phyloP scores from a whole-genome alignment of 2,797 vertebrate species.

The Brachyalestes nurse region DNA sequence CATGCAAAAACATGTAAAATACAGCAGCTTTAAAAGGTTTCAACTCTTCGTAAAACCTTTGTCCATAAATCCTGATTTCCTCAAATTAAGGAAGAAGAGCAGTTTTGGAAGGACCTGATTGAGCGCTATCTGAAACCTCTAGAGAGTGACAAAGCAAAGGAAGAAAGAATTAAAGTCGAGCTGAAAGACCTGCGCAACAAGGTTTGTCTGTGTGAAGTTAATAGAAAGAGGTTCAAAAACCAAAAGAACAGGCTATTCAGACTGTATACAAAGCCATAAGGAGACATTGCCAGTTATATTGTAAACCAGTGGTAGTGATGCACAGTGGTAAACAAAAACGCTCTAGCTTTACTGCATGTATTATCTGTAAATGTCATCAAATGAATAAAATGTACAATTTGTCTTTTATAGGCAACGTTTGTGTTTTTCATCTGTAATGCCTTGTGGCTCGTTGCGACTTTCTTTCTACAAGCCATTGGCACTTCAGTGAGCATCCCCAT shows the following conservation, averaged over 20 bases:
- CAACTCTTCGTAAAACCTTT: too few relatives aligned
- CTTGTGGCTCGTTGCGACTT: conserved; percentile 84
- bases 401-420: conserved; percentile 75
- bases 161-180: conserved; percentile 68
- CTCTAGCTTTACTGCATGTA: too few relatives aligned
- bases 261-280: too few relatives aligned
- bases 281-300: too few relatives aligned
- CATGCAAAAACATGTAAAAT: too few relatives aligned
- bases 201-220: conserved; percentile 59
- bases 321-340: too few relatives aligned
- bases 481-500: conserved; percentile 76
- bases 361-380: too few relatives aligned
- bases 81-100: conserved; percentile 69
- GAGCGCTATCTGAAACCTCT: conserved; percentile 76
- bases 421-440: conserved; percentile 83
- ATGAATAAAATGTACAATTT: conserved; percentile 41
- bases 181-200: conserved; percentile 81
- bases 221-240: too few relatives aligned
- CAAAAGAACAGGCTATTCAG: too few relatives aligned
- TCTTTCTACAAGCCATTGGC: conserved; percentile 82
- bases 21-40: too few relatives aligned
- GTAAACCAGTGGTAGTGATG: too few relatives aligned
- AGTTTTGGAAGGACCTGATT: conserved; percentile 80
- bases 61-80: not conserved
- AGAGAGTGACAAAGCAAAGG: conserved; percentile 62